Evolutionary conservation across 2,113 vertebrate genomes (phyloP).

Genomic region (Pollachius pollachius): DNA sequence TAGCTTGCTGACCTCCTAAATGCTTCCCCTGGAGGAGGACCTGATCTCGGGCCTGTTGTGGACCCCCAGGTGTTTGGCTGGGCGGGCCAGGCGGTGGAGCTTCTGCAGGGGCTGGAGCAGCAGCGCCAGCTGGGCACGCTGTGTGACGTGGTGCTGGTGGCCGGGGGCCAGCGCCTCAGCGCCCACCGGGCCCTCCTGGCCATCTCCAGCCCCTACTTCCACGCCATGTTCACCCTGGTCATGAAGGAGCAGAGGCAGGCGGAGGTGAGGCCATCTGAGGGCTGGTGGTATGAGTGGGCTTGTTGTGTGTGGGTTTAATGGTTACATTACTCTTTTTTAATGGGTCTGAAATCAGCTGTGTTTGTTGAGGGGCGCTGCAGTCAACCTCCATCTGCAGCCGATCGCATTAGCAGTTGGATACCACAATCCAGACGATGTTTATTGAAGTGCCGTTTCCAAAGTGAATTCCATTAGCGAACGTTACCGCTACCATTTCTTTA

Average conservation of each 20-base stretch:
- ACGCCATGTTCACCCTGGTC: constrained; percentile 94
- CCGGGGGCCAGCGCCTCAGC: constrained; percentile 77
- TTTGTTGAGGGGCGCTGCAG: too few species aligned
- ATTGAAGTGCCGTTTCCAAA: too few species aligned
- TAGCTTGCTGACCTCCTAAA: background rate
- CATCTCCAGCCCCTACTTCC: constrained; percentile 91
- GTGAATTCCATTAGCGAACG: too few species aligned
- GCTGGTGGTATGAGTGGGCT: constrained; percentile 7
- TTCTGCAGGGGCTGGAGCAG: constrained; percentile 87
- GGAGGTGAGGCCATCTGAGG: constrained; percentile 55
- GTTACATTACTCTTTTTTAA: background rate
- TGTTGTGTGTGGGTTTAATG: background rate
- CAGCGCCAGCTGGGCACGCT: constrained; percentile 84
- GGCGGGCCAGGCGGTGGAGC: constrained; percentile 73
- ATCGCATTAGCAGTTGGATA: too few species aligned
- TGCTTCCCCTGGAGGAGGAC: background rate
- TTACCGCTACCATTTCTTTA: too few species aligned
- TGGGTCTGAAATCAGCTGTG: too few species aligned
- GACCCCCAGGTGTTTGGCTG: constrained; percentile 80
- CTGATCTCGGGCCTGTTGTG: constrained; percentile 2
- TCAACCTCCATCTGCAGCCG: too few species aligned
- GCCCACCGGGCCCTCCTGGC: constrained; percentile 90
- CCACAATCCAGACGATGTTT: too few species aligned
- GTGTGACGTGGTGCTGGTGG: constrained; percentile 90
- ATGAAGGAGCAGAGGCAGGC: constrained; percentile 90